Percentiles rank a stretch among this genome's conserved stretches.
Evolutionary conservation across 2,113 vertebrate species (phyloP).

Genomic region (Myotis yumanensis): DNA sequence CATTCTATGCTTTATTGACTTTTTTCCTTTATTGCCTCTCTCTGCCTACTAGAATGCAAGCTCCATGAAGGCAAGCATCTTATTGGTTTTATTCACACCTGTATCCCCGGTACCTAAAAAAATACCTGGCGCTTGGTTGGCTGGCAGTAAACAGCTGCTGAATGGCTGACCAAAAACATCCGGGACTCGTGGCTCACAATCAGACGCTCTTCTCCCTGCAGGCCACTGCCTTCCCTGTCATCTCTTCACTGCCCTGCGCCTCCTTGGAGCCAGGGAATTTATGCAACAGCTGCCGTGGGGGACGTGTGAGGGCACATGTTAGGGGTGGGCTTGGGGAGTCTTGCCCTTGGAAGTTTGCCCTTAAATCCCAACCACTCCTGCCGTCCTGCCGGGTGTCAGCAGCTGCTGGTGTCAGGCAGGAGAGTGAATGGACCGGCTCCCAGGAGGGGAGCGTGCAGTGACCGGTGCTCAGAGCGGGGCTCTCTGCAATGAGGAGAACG

Average conservation of each 20-base stretch:
- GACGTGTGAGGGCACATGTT: background rate
- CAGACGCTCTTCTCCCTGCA: background rate
- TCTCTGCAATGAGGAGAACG: background rate
- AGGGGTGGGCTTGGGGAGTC: background rate
- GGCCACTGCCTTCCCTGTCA: background rate
- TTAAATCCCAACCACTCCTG: background rate
- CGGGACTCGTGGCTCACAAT: fast-evolving
- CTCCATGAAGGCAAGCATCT: background rate
- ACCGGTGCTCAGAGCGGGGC: fast-evolving
- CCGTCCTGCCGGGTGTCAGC: background rate
- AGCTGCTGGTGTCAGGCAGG: background rate
- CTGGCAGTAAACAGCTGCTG: background rate
- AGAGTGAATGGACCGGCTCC: background rate
- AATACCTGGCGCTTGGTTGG: background rate
- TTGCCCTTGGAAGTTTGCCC: background rate
- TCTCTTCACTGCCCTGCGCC: background rate
- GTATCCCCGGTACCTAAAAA: background rate
- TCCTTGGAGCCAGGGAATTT: background rate
- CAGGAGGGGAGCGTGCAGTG: background rate
- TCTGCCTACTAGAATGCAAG: background rate
- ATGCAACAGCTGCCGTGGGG: background rate
- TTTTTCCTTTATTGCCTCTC: background rate
- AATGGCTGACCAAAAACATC: background rate
- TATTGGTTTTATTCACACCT: background rate
- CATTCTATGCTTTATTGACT: background rate